Conservation (phyloP, 2,888 invertebrate genomes). For the Trachelus troglodyta region DNA sequence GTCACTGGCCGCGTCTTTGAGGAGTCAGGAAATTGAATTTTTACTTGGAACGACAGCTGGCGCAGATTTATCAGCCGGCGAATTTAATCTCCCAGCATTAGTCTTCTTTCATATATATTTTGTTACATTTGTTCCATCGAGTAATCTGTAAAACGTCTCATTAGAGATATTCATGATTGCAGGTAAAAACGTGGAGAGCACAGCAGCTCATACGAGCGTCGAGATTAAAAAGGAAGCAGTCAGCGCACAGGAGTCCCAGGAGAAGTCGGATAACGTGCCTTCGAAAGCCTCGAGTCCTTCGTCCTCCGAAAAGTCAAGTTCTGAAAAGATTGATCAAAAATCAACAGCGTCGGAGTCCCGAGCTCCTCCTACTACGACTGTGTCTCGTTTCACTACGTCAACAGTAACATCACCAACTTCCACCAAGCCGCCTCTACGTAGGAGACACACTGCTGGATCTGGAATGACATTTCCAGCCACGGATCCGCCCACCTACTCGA, state of each 20-base stretch:
- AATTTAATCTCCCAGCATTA: not conserved
- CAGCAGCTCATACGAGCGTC: conserved; percentile 3
- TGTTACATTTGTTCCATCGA: not conserved
- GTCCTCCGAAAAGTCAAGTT: conserved; percentile 59
- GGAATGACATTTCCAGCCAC: conserved; percentile 63
- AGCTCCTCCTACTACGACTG: conserved; percentile 28
- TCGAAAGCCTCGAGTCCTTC: conserved; percentile 56
- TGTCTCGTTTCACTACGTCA: conserved; percentile 57
- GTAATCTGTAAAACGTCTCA: not conserved
- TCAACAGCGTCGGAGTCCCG: conserved; percentile 46
- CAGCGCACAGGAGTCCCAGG: conserved; percentile 38
- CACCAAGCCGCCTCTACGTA: conserved; percentile 54
- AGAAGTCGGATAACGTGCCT: conserved; percentile 45
- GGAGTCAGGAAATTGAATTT: not conserved
- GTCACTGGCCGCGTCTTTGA: not conserved
- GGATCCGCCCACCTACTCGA: conserved; percentile 62
- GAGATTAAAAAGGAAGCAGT: conserved; percentile 29
- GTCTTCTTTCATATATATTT: not conserved
- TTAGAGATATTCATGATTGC: conserved; percentile 9
- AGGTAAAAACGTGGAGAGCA: conserved; percentile 51
- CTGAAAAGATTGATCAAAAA: conserved; percentile 58
- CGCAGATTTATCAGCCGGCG: not conserved
- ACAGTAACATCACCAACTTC: conserved; percentile 59
- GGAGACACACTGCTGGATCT: conserved; percentile 60
- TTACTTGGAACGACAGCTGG: not conserved